Evolutionary conservation across 2,888 invertebrate species (phyloP), one percentile per base, ranked within the genome.

Genomic region (Lasioglossum villosulum): DNA sequence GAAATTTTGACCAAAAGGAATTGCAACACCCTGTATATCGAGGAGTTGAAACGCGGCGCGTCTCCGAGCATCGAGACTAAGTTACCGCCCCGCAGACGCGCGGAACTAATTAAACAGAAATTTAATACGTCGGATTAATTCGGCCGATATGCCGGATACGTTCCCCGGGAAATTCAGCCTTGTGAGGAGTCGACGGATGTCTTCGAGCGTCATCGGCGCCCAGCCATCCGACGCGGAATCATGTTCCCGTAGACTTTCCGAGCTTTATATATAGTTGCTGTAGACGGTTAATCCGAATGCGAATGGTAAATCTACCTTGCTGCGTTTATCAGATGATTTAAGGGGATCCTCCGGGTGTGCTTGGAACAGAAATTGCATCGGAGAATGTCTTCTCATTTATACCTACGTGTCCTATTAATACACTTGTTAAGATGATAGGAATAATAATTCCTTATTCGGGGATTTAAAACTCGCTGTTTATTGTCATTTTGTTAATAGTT

Each of bases 101-200:
- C 81, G 56, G 66, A 86, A 89, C 88, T 88, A 89, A 90, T 90
- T 88, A 89, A 90, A 89, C 84, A 86, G 85, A 86, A 88, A 90
- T 90, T 87, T 89, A 89, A 90, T 90, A 90, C 87, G 79, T 23
- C 37, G 79, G 82, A 90, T 87, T 90, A 89, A 90, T 87, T 78
- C 68, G 71, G 16, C 77, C 86, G 86, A 85, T 88, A 88, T 88
- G 76, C 73, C 80, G 30, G 68, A 16, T 39, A 37, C 34, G 37
- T 74, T 63, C 45, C 74, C 56, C 59, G 23, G 66, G 75, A 45
- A 89, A 83, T 85, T 77, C 83, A 78, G 78, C 76, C 80, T 63
- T 73, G 16, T 76, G 76, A 84, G 76, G 78, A 84, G 72, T 70
- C 56, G 34, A n/a, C 63, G 37, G 19, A n/a, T 42, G 74, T 59